Evolutionary conservation across 2,797 vertebrate genomes (phyloP).

Genomic region (Acropternis orthonyx): DNA sequence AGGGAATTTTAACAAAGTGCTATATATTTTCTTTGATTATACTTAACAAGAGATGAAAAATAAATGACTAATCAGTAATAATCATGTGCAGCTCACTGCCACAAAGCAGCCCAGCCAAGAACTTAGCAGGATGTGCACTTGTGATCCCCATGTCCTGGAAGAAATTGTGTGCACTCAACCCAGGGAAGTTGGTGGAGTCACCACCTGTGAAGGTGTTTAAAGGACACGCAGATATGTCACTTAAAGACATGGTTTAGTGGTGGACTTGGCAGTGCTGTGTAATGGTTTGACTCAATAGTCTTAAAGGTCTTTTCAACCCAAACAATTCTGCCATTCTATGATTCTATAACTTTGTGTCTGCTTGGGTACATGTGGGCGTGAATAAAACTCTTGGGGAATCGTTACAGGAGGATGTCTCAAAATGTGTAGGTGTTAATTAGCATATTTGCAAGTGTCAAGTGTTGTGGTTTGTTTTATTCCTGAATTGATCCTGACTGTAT

Average conservation of each 20-base stretch:
- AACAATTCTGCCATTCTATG: background rate
- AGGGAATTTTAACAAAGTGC: background rate
- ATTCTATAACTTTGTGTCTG: background rate
- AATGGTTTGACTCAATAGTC: background rate
- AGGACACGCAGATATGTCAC: no score
- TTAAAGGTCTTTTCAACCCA: background rate
- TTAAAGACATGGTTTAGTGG: background rate
- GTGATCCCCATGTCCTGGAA: fast-evolving
- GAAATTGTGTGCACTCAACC: background rate
- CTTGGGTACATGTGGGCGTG: fast-evolving
- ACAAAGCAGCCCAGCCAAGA: background rate
- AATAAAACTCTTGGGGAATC: background rate
- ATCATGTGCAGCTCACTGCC: background rate
- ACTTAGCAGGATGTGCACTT: background rate
- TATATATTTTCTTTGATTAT: background rate
- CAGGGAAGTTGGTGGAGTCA: background rate
- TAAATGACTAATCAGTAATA: background rate
- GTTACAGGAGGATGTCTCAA: background rate
- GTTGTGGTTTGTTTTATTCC: background rate
- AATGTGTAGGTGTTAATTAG: fast-evolving
- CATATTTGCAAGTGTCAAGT: background rate
- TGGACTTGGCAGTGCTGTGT: background rate
- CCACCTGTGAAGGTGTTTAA: background rate
- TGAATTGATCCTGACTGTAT: conserved; percentile 1
- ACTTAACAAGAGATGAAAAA: background rate